phyloP scores from a whole-genome alignment of 1,140 invertebrate species.

The Popillia japonica region DNA sequence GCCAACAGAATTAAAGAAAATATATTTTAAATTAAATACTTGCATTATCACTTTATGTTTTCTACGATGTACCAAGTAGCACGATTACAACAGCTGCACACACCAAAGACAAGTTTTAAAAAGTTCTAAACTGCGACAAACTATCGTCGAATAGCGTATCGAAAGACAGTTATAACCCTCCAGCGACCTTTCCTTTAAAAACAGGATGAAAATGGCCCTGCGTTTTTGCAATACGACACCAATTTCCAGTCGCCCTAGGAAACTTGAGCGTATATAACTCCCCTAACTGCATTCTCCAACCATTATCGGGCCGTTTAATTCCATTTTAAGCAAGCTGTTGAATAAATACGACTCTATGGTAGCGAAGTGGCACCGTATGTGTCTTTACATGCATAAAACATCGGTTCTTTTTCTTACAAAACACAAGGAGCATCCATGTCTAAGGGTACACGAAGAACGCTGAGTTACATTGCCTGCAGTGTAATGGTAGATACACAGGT shows the following conservation, averaged over 20 bases:
- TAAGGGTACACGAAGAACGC: not conserved
- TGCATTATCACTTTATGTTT: too few species aligned
- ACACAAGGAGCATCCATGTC: not conserved
- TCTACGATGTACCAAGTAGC: too few species aligned
- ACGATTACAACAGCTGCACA: too few species aligned
- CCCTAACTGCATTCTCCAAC: not conserved
- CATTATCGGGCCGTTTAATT: constrained; percentile 2
- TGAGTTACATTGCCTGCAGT: not conserved
- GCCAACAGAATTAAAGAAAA: too few species aligned
- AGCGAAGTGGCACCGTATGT: not conserved
- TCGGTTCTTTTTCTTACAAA: not conserved
- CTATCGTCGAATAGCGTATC: not conserved
- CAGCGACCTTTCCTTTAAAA: not conserved
- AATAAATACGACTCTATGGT: not conserved
- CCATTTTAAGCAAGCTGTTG: constrained; percentile 10
- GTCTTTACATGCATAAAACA: not conserved
- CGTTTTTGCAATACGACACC: not conserved
- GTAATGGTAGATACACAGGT: not conserved
- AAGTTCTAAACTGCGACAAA: not conserved
- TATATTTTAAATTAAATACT: too few species aligned
- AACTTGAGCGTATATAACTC: not conserved
- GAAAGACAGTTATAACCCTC: not conserved
- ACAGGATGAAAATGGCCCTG: not conserved
- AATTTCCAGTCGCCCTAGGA: constrained; percentile 3
- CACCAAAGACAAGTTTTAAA: too few species aligned